phyloP scores from a whole-genome alignment of 1,140 invertebrate species.

The Bombus confusus region DNA sequence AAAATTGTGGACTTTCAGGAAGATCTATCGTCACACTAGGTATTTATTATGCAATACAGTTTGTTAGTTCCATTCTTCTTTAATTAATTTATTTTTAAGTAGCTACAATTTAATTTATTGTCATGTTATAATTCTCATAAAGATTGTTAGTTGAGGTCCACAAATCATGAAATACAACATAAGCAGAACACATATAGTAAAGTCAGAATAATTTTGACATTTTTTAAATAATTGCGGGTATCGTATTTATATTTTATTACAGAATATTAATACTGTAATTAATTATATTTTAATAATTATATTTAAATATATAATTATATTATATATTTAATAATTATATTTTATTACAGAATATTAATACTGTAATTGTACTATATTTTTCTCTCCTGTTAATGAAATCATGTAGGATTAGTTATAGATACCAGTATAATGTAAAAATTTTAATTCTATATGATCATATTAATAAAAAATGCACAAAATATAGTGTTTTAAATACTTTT shows the following conservation, averaged over 20 bases:
- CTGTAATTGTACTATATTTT: no score
- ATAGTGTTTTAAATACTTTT: not conserved
- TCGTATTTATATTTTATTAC: no score
- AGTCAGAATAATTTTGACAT: not conserved
- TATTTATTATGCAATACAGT: slow-evolving; percentile 74
- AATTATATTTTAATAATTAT: no score
- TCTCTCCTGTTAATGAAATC: no score
- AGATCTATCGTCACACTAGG: slow-evolving; percentile 86
- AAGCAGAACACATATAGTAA: not conserved
- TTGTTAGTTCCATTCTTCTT: slow-evolving; percentile 2
- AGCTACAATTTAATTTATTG: not conserved
- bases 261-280: no score
- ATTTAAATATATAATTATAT: no score
- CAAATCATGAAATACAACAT: slow-evolving; percentile 17
- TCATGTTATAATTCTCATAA: not conserved
- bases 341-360: no score
- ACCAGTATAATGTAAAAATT: no score
- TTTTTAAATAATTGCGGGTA: not conserved
- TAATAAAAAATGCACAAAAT: no score
- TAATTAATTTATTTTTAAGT: slow-evolving; percentile 13
- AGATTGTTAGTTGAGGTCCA: not conserved
- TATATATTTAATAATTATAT: no score
- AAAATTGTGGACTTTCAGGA: slow-evolving; percentile 88
- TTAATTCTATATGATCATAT: no score
- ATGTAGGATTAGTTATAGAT: no score